A percentile compares a stretch with the other conserved stretches of the same genome.
phyloP scores from a whole-genome alignment of 2,113 vertebrate genomes.

The Crypturellus undulatus region DNA sequence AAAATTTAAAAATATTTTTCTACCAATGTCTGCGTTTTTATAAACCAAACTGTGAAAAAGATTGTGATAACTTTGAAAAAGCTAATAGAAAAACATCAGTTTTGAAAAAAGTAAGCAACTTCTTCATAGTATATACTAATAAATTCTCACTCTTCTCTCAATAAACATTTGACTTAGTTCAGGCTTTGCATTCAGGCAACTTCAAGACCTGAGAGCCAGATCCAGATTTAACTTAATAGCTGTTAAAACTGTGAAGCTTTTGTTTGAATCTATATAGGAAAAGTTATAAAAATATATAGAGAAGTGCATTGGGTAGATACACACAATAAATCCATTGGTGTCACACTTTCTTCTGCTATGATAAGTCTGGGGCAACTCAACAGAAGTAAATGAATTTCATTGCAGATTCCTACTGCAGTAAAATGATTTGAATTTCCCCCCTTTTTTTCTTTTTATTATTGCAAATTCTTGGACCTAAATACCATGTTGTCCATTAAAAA shows the following conservation, averaged over 20 bases:
- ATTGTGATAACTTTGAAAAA: background rate
- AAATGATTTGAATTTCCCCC: background rate
- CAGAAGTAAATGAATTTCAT: background rate
- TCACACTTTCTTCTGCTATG: background rate
- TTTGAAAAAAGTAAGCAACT: background rate
- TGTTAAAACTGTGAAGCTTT: background rate
- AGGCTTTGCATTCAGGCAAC: background rate
- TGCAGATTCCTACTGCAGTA: background rate
- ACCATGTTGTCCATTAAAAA: background rate
- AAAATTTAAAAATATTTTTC: background rate
- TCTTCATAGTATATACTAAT: background rate
- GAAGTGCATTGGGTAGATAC: background rate
- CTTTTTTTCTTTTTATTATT: background rate
- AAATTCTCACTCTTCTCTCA: background rate
- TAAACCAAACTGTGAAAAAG: background rate
- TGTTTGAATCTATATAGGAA: background rate
- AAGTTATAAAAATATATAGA: background rate
- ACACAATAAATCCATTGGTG: background rate
- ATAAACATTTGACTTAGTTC: background rate
- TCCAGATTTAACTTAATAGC: background rate
- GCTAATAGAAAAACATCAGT: background rate
- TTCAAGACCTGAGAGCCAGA: background rate
- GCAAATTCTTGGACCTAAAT: constrained; percentile 3
- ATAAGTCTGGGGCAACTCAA: background rate
- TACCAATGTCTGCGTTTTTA: background rate